Evolutionary conservation across 2,888 invertebrate species (phyloP).

Genomic region (Acrobasis consociella): DNA sequence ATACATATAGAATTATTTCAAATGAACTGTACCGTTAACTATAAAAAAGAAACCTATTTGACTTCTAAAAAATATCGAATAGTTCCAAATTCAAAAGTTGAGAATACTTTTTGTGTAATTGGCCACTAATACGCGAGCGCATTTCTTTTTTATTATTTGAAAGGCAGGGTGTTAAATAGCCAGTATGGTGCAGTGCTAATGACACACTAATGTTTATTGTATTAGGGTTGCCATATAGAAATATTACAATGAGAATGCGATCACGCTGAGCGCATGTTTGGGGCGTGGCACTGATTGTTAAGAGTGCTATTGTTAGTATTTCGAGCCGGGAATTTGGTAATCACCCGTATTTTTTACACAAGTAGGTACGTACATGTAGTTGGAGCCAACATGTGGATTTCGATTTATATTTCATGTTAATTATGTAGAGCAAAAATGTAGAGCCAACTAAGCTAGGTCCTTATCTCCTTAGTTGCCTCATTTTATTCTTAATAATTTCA

Average conservation of each 20-base stretch:
- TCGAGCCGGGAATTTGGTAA: slow-evolving; percentile 66
- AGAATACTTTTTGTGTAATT: slow-evolving; percentile 38
- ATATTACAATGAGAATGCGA: slow-evolving; percentile 75
- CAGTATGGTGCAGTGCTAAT: slow-evolving; percentile 75
- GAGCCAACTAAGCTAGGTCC: background rate
- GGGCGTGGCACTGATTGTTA: slow-evolving; percentile 75
- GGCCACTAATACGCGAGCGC: slow-evolving; percentile 41
- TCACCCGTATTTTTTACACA: slow-evolving; percentile 58
- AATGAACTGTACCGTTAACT: background rate
- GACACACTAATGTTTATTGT: slow-evolving; percentile 79
- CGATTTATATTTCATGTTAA: slow-evolving; percentile 24
- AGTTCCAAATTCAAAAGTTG: slow-evolving; percentile 32
- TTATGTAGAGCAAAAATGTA: background rate
- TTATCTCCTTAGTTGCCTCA: too few relatives aligned
- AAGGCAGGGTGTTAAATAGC: slow-evolving; percentile 63
- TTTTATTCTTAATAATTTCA: background rate
- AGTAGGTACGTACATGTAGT: slow-evolving; percentile 31
- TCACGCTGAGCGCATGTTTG: slow-evolving; percentile 78
- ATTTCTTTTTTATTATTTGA: slow-evolving; percentile 45
- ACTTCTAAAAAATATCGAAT: slow-evolving; percentile 11
- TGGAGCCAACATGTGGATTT: slow-evolving; percentile 33
- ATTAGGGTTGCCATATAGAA: slow-evolving; percentile 75
- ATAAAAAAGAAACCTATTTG: background rate
- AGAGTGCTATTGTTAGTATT: slow-evolving; percentile 68
- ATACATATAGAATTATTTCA: too few relatives aligned